Evolutionary conservation across 2,888 invertebrate genomes (phyloP).

Genomic region (Diarsia brunnea): DNA sequence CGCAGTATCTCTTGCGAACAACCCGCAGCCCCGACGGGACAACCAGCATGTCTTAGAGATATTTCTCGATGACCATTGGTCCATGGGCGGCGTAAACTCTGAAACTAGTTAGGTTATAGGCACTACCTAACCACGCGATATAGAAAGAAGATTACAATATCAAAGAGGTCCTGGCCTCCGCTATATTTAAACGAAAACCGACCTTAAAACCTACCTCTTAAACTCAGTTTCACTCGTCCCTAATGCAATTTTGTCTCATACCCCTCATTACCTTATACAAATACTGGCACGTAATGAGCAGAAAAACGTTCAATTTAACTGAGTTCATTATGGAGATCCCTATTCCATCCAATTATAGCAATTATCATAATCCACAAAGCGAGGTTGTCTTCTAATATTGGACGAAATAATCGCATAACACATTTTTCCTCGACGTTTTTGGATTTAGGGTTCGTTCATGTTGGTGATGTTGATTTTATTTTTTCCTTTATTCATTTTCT

Average conservation of each 20-base stretch:
- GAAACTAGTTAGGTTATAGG: no score
- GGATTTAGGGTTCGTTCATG: constrained; percentile 9
- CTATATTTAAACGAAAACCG: background rate
- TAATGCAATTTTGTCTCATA: constrained; percentile 17
- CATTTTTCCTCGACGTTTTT: constrained; percentile 49
- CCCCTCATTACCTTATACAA: constrained; percentile 40
- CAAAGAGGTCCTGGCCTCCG: background rate
- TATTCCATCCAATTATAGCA: constrained; percentile 43
- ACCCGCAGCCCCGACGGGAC: no score
- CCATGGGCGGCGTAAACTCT: no score
- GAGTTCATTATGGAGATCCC: constrained; percentile 31
- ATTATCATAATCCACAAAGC: constrained; percentile 53
- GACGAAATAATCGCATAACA: constrained; percentile 48
- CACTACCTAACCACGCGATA: no score
- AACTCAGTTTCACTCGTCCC: background rate
- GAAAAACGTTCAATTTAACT: constrained; percentile 28
- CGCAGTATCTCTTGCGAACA: no score
- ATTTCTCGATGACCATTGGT: no score
- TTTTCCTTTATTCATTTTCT: no score
- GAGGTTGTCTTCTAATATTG: constrained; percentile 44
- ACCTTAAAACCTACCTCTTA: no score
- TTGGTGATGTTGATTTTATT: background rate
- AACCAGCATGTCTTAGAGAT: no score
- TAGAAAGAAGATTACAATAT: no score
- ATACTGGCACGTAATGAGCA: constrained; percentile 11